phyloP scores from a whole-genome alignment of 2,888 invertebrate genomes.

The Acanthoscelides obtectus region DNA sequence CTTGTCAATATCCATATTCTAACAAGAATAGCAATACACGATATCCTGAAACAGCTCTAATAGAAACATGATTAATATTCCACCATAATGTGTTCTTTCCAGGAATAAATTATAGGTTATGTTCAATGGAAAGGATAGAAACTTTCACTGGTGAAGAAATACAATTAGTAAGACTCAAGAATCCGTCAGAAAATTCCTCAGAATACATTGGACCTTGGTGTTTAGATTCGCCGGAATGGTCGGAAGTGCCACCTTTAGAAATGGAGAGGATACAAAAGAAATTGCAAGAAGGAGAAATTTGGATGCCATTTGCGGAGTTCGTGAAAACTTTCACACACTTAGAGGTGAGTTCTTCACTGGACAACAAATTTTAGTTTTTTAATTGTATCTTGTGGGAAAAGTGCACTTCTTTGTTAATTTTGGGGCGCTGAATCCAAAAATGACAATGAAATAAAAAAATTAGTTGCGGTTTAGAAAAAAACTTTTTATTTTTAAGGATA shows the following conservation, averaged over 20 bases:
- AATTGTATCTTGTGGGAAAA: no score
- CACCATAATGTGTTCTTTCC: not conserved
- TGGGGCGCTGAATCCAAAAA: no score
- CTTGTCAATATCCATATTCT: no score
- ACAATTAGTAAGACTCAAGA: constrained; percentile 66
- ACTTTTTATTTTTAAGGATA: no score
- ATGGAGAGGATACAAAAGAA: constrained; percentile 61
- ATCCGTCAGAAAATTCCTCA: constrained; percentile 60
- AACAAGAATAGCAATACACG: no score
- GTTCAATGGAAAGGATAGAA: constrained; percentile 70
- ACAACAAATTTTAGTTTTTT: no score
- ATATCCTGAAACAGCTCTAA: no score
- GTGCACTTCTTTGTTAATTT: no score
- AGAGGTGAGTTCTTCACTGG: constrained; percentile 56
- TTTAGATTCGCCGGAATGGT: constrained; percentile 68
- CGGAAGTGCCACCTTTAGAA: constrained; percentile 68
- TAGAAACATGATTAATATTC: no score
- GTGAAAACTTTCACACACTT: constrained; percentile 75
- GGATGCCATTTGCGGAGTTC: constrained; percentile 81
- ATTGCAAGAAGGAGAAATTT: constrained; percentile 44
- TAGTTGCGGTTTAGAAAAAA: no score
- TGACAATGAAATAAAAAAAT: no score
- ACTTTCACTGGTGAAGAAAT: constrained; percentile 66
- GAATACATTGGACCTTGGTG: constrained; percentile 71
- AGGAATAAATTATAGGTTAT: constrained; percentile 69